Conservation (phyloP, 2,888 invertebrate species). For the Nebria brevicollis region DNA sequence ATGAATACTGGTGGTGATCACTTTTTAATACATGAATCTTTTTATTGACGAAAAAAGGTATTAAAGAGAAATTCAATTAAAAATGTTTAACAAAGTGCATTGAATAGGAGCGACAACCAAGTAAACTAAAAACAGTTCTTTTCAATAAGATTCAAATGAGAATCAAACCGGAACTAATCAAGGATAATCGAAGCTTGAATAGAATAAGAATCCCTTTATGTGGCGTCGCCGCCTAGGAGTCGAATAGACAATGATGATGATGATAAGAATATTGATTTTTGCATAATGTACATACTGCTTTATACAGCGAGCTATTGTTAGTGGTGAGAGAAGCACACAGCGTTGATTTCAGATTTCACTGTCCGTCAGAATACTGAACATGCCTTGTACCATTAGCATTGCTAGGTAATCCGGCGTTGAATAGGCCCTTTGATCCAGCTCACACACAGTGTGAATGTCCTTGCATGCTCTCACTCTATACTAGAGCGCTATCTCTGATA, state of each 20-base stretch:
- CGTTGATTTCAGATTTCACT: neutral
- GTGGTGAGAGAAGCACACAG: neutral
- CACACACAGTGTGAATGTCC: conserved; percentile 26
- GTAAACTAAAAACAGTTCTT: neutral
- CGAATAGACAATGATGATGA: neutral
- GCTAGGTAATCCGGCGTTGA: conserved; percentile 32
- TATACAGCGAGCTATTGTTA: too few species aligned
- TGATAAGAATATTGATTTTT: neutral
- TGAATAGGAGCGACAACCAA: neutral
- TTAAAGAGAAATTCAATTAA: neutral
- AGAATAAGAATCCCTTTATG: neutral
- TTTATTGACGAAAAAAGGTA: too few species aligned
- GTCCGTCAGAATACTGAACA: conserved; percentile 1
- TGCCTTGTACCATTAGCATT: conserved; percentile 19
- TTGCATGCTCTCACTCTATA: conserved; percentile 10
- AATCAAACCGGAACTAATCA: neutral
- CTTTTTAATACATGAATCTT: too few species aligned
- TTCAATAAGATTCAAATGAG: neutral
- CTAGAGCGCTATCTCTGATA: conserved; percentile 21
- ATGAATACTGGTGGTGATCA: too few species aligned
- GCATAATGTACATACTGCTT: neutral
- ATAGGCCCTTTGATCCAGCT: conserved; percentile 35
- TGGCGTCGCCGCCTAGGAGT: neutral
- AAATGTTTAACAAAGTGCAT: neutral
- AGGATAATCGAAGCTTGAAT: neutral